Evolutionary conservation across 2,113 vertebrate genomes (phyloP), one percentile per base, ranked within the genome.

Genomic region (Nannospalax galili): DNA sequence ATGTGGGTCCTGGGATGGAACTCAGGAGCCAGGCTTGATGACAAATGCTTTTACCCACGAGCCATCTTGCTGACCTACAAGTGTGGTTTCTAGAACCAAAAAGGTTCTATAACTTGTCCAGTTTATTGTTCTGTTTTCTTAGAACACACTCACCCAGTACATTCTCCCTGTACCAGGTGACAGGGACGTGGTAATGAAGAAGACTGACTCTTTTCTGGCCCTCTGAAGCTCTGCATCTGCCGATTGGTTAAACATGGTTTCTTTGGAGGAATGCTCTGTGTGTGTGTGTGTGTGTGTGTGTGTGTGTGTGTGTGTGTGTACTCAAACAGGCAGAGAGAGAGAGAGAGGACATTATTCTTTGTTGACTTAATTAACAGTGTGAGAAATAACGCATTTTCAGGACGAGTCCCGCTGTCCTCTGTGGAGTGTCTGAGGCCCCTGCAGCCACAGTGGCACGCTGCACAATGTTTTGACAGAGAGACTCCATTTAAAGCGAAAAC

Each of bases 321-420:
- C n/a, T n/a, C n/a, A 67, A 28, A 67, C 7, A 28, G 14, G 20
- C 3, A 35, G 48, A n/a, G 77, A 58, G 12, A 30, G 80, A 32
- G n/a, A 84, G 45, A 11, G n/a, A 15, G 1, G 45, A 70, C 22
- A n/a, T 92, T 58, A 80, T 45, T 85, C 82, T 96, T 92, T 93
- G 86, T 96, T 75, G 86, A 96, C 75, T 95, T 96, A 79, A 86
- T 96, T 88, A 92, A 93, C 88, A 88, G 90, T 84, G 94, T 73
- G 62, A 96, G 96, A 92, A 96, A 90, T 92, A 88, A 69, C 85
- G 56, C 40, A 89, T 91, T 88, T 84, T 19, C 70, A 88, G 64
- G 69, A 64, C 77, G 45, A 88, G 95, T 30, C 62, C 37, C 79
- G 24, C 80, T 86, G 4, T 90, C 64, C 5, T 28, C 52, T 65